These are phyloP conservation scores for Drosophila oshimai DNA, from an alignment of 1,140 invertebrate genomes.

Conservation along the genomic window DNA sequence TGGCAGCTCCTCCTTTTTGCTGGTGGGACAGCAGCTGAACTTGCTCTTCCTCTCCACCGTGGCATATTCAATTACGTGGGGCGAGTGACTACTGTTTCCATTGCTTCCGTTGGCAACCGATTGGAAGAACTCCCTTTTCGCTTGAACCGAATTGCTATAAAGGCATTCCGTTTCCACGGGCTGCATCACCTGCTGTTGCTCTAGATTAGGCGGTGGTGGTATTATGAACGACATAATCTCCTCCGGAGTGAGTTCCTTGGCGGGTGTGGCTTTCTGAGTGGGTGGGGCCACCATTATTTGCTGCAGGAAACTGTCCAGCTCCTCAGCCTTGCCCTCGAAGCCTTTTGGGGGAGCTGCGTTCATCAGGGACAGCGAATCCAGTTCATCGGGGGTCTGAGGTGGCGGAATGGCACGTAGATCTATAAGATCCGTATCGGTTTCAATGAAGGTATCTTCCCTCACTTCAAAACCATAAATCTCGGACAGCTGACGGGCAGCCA, in stretches of 20 bases:
- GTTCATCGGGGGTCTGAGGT: conserved; percentile 90
- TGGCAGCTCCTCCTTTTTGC: conserved; percentile 78
- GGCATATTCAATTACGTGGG: conserved; percentile 86
- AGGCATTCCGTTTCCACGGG: conserved; percentile 52
- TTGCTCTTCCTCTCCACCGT: conserved; percentile 87
- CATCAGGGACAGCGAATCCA: conserved; percentile 86
- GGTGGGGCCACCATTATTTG: conserved; percentile 91
- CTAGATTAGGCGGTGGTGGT: conserved; percentile 87
- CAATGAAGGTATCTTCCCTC: conserved; percentile 83
- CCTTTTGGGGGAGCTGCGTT: conserved; percentile 88
- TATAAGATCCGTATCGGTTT: conserved; percentile 94
- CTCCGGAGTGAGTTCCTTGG: conserved; percentile 88
- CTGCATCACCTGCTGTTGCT: conserved; percentile 39
- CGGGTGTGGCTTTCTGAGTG: conserved; percentile 87
- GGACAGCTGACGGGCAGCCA: conserved; percentile 82
- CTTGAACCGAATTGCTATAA: conserved; percentile 75
- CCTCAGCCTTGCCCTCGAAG: conserved; percentile 84
- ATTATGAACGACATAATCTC: conserved; percentile 92
- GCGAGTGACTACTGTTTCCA: neutral
- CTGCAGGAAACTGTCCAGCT: conserved; percentile 91
- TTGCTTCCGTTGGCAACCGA: conserved; percentile 51
- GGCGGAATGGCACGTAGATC: conserved; percentile 94
- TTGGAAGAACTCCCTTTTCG: conserved; percentile 69
- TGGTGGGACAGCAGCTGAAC: conserved; percentile 87
- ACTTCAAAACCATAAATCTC: conserved; percentile 84